Evolutionary conservation across 2,888 invertebrate species (phyloP).

Genomic region (Cheilosia vulpina): DNA sequence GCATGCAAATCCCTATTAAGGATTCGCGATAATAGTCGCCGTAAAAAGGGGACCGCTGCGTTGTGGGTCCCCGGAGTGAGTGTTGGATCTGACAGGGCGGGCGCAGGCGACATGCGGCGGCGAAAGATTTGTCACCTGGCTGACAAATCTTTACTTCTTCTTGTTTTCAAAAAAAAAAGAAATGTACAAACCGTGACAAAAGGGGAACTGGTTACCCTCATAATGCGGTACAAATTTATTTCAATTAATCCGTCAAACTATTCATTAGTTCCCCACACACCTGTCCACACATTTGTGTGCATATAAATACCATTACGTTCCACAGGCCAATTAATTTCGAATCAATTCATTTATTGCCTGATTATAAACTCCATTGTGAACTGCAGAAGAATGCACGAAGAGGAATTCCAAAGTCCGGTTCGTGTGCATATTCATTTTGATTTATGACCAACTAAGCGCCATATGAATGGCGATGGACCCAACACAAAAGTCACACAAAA

Average conservation of each 20-base stretch:
- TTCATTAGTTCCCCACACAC: slow-evolving; percentile 35
- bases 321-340: slow-evolving; percentile 77
- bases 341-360: slow-evolving; percentile 76
- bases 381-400: slow-evolving; percentile 41
- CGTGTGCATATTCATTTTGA: slow-evolving; percentile 65
- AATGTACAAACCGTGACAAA: neutral
- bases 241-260: slow-evolving; percentile 24
- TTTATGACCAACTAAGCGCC: slow-evolving; percentile 76
- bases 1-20: slow-evolving; percentile 37
- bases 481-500: slow-evolving; percentile 59
- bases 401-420: slow-evolving; percentile 47
- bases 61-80: slow-evolving; percentile 25
- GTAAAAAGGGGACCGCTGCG: slow-evolving; percentile 21
- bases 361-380: slow-evolving; percentile 53
- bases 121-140: slow-evolving; percentile 51
- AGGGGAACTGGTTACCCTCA: too few species aligned
- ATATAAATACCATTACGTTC: slow-evolving; percentile 34
- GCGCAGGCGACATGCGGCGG: neutral
- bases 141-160: slow-evolving; percentile 12
- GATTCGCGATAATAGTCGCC: slow-evolving; percentile 26
- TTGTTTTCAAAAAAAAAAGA: neutral
- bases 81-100: neutral
- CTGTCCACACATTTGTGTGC: slow-evolving; percentile 32
- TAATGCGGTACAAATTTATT: neutral
- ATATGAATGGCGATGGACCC: slow-evolving; percentile 61